These are phyloP conservation scores for Aproaerema taeniolella DNA, from an alignment of 2,888 invertebrate species.

Conservation along the genomic window DNA sequence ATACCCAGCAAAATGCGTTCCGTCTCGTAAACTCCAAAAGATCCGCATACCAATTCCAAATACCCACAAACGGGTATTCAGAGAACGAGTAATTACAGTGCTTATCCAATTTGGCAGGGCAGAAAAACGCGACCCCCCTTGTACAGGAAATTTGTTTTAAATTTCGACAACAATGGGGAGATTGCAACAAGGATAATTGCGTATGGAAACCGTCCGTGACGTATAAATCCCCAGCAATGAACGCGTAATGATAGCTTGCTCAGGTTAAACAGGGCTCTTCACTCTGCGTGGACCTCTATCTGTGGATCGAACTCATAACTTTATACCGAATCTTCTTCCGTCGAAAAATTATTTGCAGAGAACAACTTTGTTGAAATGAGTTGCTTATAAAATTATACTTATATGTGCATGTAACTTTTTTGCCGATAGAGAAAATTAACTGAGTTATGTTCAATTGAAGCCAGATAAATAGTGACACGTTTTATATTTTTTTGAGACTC, in stretches of 20 bases:
- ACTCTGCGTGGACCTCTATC: conserved; percentile 45
- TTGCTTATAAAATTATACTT: too few relatives aligned
- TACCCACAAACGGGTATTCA: conserved; percentile 50
- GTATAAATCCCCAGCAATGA: conserved; percentile 66
- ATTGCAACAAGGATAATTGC: conserved; percentile 68
- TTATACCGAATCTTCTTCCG: neutral
- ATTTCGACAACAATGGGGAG: conserved; percentile 76
- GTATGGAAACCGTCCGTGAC: conserved; percentile 64
- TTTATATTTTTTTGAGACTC: too few relatives aligned
- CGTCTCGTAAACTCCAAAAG: conserved; percentile 51
- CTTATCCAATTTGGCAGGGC: conserved; percentile 74
- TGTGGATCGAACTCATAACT: neutral
- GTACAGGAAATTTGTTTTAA: conserved; percentile 75
- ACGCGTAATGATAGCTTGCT: conserved; percentile 63
- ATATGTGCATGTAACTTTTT: too few relatives aligned
- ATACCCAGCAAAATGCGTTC: conserved; percentile 30
- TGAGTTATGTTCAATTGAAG: too few relatives aligned
- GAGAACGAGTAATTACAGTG: conserved; percentile 70
- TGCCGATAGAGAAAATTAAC: too few relatives aligned
- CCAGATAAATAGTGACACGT: too few relatives aligned
- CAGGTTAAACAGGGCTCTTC: conserved; percentile 50
- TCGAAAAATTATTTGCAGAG: neutral
- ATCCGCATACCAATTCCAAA: conserved; percentile 46
- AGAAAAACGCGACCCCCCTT: conserved; percentile 73
- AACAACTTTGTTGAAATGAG: too few relatives aligned